phyloP scores from a whole-genome alignment of 2,113 vertebrate species.

The Aix galericulata region DNA sequence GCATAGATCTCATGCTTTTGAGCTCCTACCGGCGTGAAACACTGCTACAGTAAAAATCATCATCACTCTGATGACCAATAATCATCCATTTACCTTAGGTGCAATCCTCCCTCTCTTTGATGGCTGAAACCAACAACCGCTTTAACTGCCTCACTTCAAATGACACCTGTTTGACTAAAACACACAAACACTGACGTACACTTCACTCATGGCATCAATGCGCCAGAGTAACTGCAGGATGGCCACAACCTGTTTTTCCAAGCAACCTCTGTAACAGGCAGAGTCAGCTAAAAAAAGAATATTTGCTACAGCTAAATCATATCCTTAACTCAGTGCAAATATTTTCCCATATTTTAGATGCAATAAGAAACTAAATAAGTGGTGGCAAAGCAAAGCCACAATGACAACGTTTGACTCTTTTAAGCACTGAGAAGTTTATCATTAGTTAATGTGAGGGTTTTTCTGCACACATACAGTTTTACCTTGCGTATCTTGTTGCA shows the following conservation, averaged over 20 bases:
- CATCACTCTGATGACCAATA: not conserved
- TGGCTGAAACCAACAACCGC: not conserved
- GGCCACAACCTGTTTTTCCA: not conserved
- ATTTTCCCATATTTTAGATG: not conserved
- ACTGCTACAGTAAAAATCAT: not conserved
- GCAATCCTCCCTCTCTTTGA: not conserved
- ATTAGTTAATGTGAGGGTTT: not conserved
- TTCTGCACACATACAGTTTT: not conserved
- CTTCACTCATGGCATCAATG: not conserved
- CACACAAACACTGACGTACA: not conserved
- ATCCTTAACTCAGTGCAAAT: not conserved
- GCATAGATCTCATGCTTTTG: not conserved
- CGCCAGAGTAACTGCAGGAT: not conserved
- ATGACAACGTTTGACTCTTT: not conserved
- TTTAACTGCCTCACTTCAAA: not conserved
- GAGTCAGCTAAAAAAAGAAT: not conserved
- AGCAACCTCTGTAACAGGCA: not conserved
- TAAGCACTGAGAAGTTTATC: not conserved
- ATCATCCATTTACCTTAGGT: not conserved
- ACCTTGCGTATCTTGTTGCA: conserved; percentile 23
- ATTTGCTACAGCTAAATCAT: not conserved
- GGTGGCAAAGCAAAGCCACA: not conserved
- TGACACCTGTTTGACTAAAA: not conserved
- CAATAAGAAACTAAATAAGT: not conserved
- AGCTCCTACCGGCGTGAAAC: not conserved